These are phyloP conservation scores for Cephalopterus ornatus DNA, from an alignment of 2,113 vertebrate genomes.

Conservation along the genomic window DNA sequence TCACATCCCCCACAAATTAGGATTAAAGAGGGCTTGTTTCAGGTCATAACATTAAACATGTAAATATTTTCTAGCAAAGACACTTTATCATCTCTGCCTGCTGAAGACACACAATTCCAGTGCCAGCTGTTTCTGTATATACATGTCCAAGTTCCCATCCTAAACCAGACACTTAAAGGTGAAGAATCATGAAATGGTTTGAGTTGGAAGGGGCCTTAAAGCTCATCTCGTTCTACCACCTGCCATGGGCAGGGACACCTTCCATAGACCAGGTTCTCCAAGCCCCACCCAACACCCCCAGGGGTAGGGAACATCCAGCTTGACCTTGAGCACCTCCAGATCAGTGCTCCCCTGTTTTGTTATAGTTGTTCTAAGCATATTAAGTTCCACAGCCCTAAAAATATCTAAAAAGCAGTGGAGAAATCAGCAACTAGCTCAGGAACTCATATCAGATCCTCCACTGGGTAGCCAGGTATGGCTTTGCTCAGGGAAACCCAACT, in stretches of 20 bases:
- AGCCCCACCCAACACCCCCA: background rate
- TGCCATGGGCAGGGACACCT: background rate
- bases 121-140: background rate
- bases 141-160: background rate
- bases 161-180: background rate
- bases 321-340: background rate
- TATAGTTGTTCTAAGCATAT: fast-evolving
- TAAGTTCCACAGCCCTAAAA: background rate
- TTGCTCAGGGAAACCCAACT: background rate
- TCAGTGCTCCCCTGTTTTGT: background rate
- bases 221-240: background rate
- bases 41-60: background rate
- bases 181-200: background rate
- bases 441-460: background rate
- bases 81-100: background rate
- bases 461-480: background rate
- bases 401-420: background rate
- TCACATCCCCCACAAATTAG: background rate
- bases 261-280: background rate
- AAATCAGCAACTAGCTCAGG: background rate
- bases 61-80: background rate
- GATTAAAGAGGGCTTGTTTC: background rate
- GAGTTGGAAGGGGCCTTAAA: background rate
- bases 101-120: background rate
- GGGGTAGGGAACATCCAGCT: background rate